Evolutionary conservation across 1,140 invertebrate species (phyloP), one percentile per base, ranked within the genome.

Genomic region (Lepidurus packardi): DNA sequence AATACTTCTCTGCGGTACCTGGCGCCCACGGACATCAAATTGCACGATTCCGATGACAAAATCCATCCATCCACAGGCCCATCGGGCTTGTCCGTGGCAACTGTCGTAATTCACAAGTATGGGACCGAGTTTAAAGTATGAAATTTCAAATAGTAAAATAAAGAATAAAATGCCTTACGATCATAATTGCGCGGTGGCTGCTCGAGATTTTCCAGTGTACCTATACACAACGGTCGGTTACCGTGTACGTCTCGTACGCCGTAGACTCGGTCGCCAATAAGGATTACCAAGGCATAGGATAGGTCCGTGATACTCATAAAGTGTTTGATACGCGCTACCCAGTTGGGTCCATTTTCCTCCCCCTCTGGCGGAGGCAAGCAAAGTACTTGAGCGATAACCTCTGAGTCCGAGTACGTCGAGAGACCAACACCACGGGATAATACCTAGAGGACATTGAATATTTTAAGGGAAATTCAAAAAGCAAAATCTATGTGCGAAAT

Each of bases 1-100:
- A 91, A 89, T 43, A 95, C 94, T 86, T 97, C 95, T 34, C 94
- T 89, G 1, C 94, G 90, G 82, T 95, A 94, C 47, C 92, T 89
- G 0, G 95, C 96, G 79, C 94, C 94, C 80, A 98, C 95, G 16
- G 95, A 94, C n/a, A 97, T 89, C 83, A 98, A 98, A 11, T 95
- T 94, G 85, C 96, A 98, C 0, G 96, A 97, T 86, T 99, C 97
- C 0, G 96, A 98, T 0, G 96, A 96, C 41, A 98, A 93, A 0
- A 98, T 94, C 93, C 94, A 99, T 4, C 96, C 97, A 83, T 94
- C 92, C 1, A 91, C 89, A 74, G 88, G 86, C 74, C 88, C 86
- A 34, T 89, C 88, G 24, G 87, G 86, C 42, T 80, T 80, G 5
- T 78, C 25, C 10, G 65, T 80, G n/a, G 77, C 82, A 73, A 81